Conservation (phyloP, 92 coral and sea anemone genomes). For the Diadumene lineata region DNA sequence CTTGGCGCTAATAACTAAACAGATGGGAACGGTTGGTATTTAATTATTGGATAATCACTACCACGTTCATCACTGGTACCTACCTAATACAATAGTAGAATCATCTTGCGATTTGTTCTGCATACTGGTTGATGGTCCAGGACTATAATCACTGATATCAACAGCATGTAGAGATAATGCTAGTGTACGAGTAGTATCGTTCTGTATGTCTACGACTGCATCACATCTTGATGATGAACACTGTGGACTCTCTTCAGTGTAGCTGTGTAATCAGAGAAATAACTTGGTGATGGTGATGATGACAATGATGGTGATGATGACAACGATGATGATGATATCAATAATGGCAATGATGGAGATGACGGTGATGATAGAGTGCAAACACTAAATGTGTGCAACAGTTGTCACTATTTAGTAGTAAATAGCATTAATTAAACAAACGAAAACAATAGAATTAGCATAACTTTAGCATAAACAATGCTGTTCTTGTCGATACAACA, state of each 20-base stretch:
- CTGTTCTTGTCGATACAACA: too few relatives aligned
- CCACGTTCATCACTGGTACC: not conserved
- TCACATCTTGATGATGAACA: not conserved
- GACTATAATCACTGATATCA: slow-evolving; percentile 78
- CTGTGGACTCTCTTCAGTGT: not conserved
- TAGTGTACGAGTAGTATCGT: slow-evolving; percentile 76
- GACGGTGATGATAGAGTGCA: not conserved
- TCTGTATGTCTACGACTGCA: not conserved
- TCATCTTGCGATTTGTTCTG: slow-evolving; percentile 34
- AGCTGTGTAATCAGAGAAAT: too few relatives aligned
- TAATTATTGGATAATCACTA: too few relatives aligned
- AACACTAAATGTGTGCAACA: too few relatives aligned
- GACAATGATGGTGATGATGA: not conserved
- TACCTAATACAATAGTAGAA: slow-evolving; percentile 79
- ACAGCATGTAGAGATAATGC: slow-evolving; percentile 81
- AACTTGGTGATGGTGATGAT: not conserved
- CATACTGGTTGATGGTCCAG: slow-evolving; percentile 22
- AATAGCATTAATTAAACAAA: too few relatives aligned
- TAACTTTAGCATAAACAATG: too few relatives aligned
- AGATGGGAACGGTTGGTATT: too few relatives aligned
- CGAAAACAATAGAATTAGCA: too few relatives aligned
- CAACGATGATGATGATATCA: not conserved
- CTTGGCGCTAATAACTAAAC: too few relatives aligned
- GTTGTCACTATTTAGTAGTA: too few relatives aligned
- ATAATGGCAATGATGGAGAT: not conserved